Evolutionary conservation across 2,797 vertebrate genomes (phyloP).

Genomic region (Parotocinclus haroldoi): DNA sequence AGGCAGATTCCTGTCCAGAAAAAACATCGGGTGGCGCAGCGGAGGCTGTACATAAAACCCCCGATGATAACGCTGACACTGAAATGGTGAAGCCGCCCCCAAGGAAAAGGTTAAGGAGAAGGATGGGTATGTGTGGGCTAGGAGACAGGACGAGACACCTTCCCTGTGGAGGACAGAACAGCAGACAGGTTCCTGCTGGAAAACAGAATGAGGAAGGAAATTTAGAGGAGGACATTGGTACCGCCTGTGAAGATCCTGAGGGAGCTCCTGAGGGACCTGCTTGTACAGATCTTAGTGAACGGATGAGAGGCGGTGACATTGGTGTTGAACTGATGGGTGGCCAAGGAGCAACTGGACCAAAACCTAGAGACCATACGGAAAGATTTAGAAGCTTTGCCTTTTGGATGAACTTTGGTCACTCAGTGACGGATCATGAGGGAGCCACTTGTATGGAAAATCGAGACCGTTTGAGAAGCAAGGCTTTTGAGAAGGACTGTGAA

Average conservation of each 20-base stretch:
- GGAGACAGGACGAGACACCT: slow-evolving; percentile 58
- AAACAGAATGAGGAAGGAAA: slow-evolving; percentile 14
- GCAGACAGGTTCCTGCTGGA: slow-evolving; percentile 3
- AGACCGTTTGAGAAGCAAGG: neutral
- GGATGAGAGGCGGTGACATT: neutral
- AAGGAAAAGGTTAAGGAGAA: slow-evolving; percentile 56
- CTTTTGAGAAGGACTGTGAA: too few relatives aligned
- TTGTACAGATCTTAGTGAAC: neutral
- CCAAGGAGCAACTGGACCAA: too few relatives aligned
- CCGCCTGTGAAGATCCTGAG: too few relatives aligned
- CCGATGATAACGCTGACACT: neutral
- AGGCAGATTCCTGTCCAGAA: too few relatives aligned
- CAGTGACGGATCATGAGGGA: too few relatives aligned
- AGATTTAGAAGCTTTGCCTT: too few relatives aligned
- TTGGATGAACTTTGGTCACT: too few relatives aligned
- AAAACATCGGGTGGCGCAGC: neutral
- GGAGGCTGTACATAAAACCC: neutral
- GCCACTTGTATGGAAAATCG: neutral
- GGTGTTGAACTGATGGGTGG: too few relatives aligned
- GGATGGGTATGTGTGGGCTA: slow-evolving; percentile 66
- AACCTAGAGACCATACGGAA: too few relatives aligned
- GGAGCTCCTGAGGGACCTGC: neutral
- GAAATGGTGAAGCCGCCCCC: slow-evolving; percentile 7
- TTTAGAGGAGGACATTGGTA: too few relatives aligned
- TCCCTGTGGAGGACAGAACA: slow-evolving; percentile 27